Evolutionary conservation across 1,140 invertebrate genomes (phyloP), one percentile per base, ranked within the genome.

Genomic region (Leptinotarsa defecta): DNA sequence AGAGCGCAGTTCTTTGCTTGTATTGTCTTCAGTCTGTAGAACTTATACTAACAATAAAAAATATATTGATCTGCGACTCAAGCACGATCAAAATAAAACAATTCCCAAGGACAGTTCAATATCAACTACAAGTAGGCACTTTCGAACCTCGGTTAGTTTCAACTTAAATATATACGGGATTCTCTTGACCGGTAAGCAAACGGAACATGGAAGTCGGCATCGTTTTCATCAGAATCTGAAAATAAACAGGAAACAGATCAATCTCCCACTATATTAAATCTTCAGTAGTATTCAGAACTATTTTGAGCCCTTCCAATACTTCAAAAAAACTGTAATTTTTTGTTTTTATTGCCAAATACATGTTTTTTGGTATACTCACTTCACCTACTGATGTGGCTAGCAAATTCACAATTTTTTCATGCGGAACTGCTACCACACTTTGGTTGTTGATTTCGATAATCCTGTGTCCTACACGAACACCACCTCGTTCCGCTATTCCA

Each of bases 151-250:
- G 77, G 78, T 79, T 80, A 81, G 76, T 77, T 76, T 79, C 74
- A 85, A 82, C 61, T 93, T 94, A 95, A 88, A 99, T 99, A 88
- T 98, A 99, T 87, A 98, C 95, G 81, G 98, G 98, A 85, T 96
- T 96, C 89, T 99, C 98, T 89, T 99, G 98, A 74, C 98, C 98
- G 75, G 98, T 99, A 84, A 99, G 89, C 85, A 99, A 89, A 83
- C 98, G 92, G 89, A 98, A 99, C 95, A 99, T 99, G 70, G 98
- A 99, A 75, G 98, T 99, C 77, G 98, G 98, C 98, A 99, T 99
- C 69, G 98, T 99, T 88, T 99, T 99, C 98, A 99, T 99, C 78
- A 98, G 90, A 82, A 99, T 99, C 96, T 98, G 68, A 67, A 82
- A 84, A 43, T 64, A 71, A 62, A 68, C 8, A 11, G 15, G 34